A percentile compares a stretch with the other conserved stretches of the same genome.
These are phyloP conservation scores for Graphium colonna DNA, from an alignment of 2,888 invertebrate genomes.

Conservation along the genomic window DNA sequence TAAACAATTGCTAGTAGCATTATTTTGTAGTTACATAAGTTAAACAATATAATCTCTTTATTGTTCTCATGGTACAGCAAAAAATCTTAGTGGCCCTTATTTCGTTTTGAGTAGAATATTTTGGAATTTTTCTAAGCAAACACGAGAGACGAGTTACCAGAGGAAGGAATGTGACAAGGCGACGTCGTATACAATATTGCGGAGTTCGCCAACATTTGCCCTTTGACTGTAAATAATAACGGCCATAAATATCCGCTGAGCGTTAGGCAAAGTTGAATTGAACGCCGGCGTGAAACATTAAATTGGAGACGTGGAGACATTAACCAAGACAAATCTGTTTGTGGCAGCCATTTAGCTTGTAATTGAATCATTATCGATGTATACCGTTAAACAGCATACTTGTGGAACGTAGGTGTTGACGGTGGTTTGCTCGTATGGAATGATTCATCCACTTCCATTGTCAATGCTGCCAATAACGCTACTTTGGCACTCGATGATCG, in stretches of 20 bases:
- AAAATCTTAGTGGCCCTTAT: no score
- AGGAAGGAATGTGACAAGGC: slow-evolving; percentile 15
- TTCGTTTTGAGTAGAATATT: no score
- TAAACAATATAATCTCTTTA: no score
- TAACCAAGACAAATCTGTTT: slow-evolving; percentile 21
- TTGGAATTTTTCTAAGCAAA: no score
- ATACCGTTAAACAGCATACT: slow-evolving; percentile 60
- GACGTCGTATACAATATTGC: slow-evolving; percentile 18
- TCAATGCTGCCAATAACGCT: slow-evolving; percentile 24
- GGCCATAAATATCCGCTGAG: slow-evolving; percentile 28
- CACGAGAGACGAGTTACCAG: slow-evolving; percentile 9
- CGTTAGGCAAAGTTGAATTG: slow-evolving; percentile 22
- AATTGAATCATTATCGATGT: slow-evolving; percentile 48
- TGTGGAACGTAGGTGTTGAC: slow-evolving; percentile 46
- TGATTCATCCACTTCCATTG: slow-evolving; percentile 30
- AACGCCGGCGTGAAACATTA: slow-evolving; percentile 14
- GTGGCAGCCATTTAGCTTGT: slow-evolving; percentile 29
- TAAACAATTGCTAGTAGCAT: no score
- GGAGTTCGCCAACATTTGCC: slow-evolving; percentile 24
- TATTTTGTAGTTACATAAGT: no score
- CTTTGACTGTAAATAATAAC: slow-evolving; percentile 28
- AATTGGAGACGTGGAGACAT: slow-evolving; percentile 8
- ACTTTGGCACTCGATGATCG: slow-evolving; percentile 14
- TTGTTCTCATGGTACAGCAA: no score
- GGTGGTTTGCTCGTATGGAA: slow-evolving; percentile 27